These are phyloP conservation scores for Corydoras maculifer DNA, from an alignment of 2,113 vertebrate species.

Conservation along the genomic window DNA sequence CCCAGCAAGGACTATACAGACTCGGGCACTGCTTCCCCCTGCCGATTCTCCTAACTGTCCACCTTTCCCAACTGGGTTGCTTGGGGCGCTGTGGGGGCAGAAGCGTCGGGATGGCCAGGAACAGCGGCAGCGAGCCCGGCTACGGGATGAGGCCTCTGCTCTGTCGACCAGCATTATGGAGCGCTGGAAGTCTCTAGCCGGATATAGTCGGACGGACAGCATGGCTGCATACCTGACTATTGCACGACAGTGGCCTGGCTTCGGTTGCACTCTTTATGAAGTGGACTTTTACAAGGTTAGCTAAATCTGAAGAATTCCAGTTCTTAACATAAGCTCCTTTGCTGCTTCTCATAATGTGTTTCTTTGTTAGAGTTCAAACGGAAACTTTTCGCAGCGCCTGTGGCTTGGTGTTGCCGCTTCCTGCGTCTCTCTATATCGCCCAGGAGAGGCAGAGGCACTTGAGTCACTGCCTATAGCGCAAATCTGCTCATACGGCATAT, in stretches of 20 bases:
- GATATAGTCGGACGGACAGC: slow-evolving; percentile 78
- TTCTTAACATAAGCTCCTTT: too few relatives aligned
- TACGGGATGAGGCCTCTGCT: slow-evolving; percentile 73
- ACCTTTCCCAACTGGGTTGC: slow-evolving; percentile 64
- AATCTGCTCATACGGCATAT: slow-evolving; percentile 83
- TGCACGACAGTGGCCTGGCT: slow-evolving; percentile 85
- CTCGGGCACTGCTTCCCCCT: slow-evolving; percentile 62
- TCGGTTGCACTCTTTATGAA: slow-evolving; percentile 88
- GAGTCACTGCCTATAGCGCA: slow-evolving; percentile 81
- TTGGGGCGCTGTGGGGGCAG: slow-evolving; percentile 79
- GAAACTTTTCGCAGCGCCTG: slow-evolving; percentile 74
- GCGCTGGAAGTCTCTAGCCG: slow-evolving; percentile 81
- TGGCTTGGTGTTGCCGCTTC: slow-evolving; percentile 83
- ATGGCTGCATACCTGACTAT: slow-evolving; percentile 84
- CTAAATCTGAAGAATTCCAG: slow-evolving; percentile 43
- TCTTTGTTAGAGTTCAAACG: slow-evolving; percentile 67
- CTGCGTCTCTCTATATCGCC: slow-evolving; percentile 79
- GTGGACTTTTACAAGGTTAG: slow-evolving; percentile 85
- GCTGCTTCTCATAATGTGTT: not conserved
- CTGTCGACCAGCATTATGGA: slow-evolving; percentile 76
- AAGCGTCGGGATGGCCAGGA: slow-evolving; percentile 77
- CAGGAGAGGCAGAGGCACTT: slow-evolving; percentile 78
- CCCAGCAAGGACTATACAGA: slow-evolving; percentile 62
- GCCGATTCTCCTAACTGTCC: slow-evolving; percentile 47
- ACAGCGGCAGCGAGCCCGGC: slow-evolving; percentile 63